Base-by-base conservation (phyloP, 2,113 vertebrate species). In the Herpetotheres cachinnans region DNA sequence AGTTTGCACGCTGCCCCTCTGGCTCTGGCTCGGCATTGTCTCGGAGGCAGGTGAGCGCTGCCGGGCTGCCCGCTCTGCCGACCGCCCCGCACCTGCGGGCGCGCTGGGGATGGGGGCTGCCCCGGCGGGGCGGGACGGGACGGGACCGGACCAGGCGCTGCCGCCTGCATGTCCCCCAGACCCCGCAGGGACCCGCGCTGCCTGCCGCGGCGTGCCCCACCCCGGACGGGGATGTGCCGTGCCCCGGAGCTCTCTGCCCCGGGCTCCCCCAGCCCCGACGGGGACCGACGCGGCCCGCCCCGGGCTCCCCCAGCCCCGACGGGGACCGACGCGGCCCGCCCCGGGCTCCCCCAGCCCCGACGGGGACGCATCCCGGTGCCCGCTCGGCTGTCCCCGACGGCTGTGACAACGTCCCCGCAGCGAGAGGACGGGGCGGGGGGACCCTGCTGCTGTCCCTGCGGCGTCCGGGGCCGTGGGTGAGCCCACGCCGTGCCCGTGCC, bases 1-100 rank as follows among this genome's bases (percentile, higher is more conserved):
- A 97, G 98, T 98, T 92, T 98, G 97, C 89, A 98, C 98, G 94
- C 78, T 99, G 97, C 97, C 98, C 98, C 98, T 98, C 98, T 98
- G 98, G 98, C 98, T 98, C 98, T 99, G 98, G 99, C 98, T 99
- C 97, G 98, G 98, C 97, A 97, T 98, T 97, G 98, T 97, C 72
- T 99, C 97, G 82, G 98, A 98, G 86, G 98, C 99, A 99, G 99
- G 99, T 99, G 98, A 98, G 99, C 36, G 44, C 56, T 17, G 72
- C 38, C 12, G 63, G 63, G 77, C 42, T 67, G 52, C 71, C 27
- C 26, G 70, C 50, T 46, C 82, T 12, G 65, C 55, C 34, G 34
- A 70, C n/a, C 27, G 72, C 62, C 22, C 78, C 93, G 66, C 86
- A 90, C 90, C 85, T 90, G 86, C 76, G 79, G 59, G 12, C 16